Base-by-base conservation (phyloP, 2,888 invertebrate species). In the Oligia strigilis region DNA sequence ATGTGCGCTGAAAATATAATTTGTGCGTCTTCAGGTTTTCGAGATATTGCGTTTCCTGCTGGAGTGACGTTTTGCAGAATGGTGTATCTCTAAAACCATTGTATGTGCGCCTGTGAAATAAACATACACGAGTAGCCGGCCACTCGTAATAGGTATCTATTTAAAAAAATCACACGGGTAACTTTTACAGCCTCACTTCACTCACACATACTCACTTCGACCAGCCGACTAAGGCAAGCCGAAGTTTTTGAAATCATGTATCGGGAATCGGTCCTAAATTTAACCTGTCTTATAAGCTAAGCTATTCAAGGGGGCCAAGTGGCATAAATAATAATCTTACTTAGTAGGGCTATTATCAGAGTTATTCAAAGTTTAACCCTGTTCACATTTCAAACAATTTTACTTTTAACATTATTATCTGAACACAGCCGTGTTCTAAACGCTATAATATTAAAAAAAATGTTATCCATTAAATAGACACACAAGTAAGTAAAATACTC, bases 401-500 rank as follows among this genome's bases (percentile, higher is more conserved):
- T 77, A 64, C n/a, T 67, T 62, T 9, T 62, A 69, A 19, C 11
- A 36, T 82, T 82, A 77, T 49, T 58, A 64, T 64, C 29, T 49
- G 46, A 64, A 77, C 75, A 64, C 74, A 69, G 52, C 46, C 13
- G 60, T 75, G 52, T 75, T 66, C 36, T 62, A 40, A 82, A 55
- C 11, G 13, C n/a, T 69, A 55, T 29, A 40, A 9, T n/a, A 60
- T n/a, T 29, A 40, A 23, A 58, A 11, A n/a, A 73, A 36, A 19
- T 43, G 3, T 40, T 79, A 70, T 70, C 49, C 36, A 79, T 29
- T 70, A 73, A 60, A 69, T 70, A 81, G 73, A 70, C 55, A 70
- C 29, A 55, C 14, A 78, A 58, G 14, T 49, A 69, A 19, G 46
- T 62, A 67, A 65, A 70, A 71, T 65, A 66, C 14, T 67, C 60